Percentiles rank a stretch among this genome's conserved stretches.
These are phyloP conservation scores for Myanophis thanlyinensis DNA, from an alignment of 2,113 vertebrate genomes.

Conservation along the genomic window DNA sequence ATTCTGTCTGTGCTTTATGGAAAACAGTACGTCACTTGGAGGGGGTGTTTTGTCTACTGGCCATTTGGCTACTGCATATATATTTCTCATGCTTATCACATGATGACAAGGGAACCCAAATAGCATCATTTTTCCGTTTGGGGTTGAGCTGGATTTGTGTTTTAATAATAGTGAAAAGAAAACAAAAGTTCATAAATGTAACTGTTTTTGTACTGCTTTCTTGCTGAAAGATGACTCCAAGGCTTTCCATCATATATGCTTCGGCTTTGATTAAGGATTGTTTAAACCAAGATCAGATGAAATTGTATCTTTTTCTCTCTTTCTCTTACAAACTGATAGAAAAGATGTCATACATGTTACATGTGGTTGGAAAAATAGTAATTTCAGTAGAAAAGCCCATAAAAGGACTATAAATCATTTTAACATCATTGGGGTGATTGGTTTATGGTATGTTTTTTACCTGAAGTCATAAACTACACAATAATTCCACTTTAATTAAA, in stretches of 20 bases:
- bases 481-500: slow-evolving; percentile 74
- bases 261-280: slow-evolving; percentile 56
- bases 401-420: slow-evolving; percentile 75
- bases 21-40: slow-evolving; percentile 83
- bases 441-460: slow-evolving; percentile 54
- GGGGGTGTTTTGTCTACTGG: slow-evolving; percentile 83
- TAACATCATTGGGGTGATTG: slow-evolving; percentile 63
- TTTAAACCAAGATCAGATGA: slow-evolving; percentile 71
- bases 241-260: slow-evolving; percentile 27
- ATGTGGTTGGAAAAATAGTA: slow-evolving; percentile 75
- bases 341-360: slow-evolving; percentile 73
- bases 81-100: slow-evolving; percentile 81
- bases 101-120: slow-evolving; percentile 79
- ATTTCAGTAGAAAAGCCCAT: slow-evolving; percentile 70
- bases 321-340: slow-evolving; percentile 71
- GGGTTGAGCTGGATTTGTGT: slow-evolving; percentile 72
- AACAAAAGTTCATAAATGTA: slow-evolving; percentile 75
- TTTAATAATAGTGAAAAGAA: slow-evolving; percentile 77
- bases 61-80: slow-evolving; percentile 80
- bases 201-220: slow-evolving; percentile 68
- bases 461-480: slow-evolving; percentile 61
- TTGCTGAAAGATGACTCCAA: slow-evolving; percentile 54
- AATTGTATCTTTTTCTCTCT: slow-evolving; percentile 70
- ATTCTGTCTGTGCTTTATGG: slow-evolving; percentile 85
- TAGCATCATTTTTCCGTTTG: slow-evolving; percentile 76